Evolutionary conservation across 1,140 invertebrate genomes (phyloP), one percentile per base, ranked within the genome.

Genomic region (Babylonia areolata): DNA sequence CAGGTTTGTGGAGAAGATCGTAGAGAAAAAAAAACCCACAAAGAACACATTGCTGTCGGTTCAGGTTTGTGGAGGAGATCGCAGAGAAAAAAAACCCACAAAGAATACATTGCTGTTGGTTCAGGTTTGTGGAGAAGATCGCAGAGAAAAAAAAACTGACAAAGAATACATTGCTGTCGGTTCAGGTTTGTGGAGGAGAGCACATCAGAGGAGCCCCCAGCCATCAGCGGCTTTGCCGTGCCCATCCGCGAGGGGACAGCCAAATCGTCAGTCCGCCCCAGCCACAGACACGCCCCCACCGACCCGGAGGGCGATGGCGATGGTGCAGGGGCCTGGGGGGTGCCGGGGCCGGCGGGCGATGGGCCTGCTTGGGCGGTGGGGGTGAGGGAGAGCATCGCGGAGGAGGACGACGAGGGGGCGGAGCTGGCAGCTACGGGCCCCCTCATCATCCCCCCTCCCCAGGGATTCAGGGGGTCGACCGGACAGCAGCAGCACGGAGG

Each of bases 391-490:
- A 83, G 84, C 73, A 85, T 85, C 51, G 64, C 71, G 51, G 92
- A 91, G 54, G 91, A 92, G 64, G 91, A 92, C 78, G 87, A 88
- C 28, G 80, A 90, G 9, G 75, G 73, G 89, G 46, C 46, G 6
- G 91, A 92, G 73, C 87, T 82, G 11, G 87, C 83, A 17, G 84
- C 81, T 11, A 51, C 39, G 9, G 90, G 90, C 0, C 90, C 90
- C 31, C 80, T 92, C 3, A 92, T 91, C 64, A 91, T 91, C 51
- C 91, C 91, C 39, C 91, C 92, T 75, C 91, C 92, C 35, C 91
- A 92, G 77, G 91, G 89, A 39, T 92, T 92, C 87, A 64, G 91
- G 78, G 91, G 89, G 35, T 82, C 82, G 84, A 86, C 58, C 81
- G 5, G 5, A n/a, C 28, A 28, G 23, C 20, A 6, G 46, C 20